A percentile compares a stretch with the other conserved stretches of the same genome.
phyloP scores from a whole-genome alignment of 2,888 invertebrate genomes.

The Phoenoteleia sp. region DNA sequence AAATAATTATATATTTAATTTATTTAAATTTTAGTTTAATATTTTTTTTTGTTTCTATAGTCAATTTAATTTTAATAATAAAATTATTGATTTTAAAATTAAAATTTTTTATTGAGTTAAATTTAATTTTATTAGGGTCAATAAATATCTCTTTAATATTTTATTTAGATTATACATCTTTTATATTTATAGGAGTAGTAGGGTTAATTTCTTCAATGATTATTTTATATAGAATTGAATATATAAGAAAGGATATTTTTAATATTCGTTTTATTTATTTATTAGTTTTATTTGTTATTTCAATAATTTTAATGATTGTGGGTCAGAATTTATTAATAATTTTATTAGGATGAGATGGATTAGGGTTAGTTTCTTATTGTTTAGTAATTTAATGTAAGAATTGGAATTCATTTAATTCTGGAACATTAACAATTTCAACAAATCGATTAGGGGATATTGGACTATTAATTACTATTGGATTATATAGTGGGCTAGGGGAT shows the following conservation, averaged over 20 bases:
- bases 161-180: slow-evolving; percentile 90
- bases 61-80: slow-evolving; percentile 84
- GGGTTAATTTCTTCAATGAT: slow-evolving; percentile 88
- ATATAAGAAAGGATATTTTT: slow-evolving; percentile 87
- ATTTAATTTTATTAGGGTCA: slow-evolving; percentile 88
- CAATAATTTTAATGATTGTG: slow-evolving; percentile 91
- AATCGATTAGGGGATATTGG: slow-evolving; percentile 88
- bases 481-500: slow-evolving; percentile 48
- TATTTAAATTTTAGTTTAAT: slow-evolving; percentile 85
- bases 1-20: slow-evolving; percentile 87
- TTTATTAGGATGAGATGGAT: slow-evolving; percentile 92
- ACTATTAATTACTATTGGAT: slow-evolving; percentile 66
- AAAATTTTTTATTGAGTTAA: slow-evolving; percentile 88
- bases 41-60: slow-evolving; percentile 80
- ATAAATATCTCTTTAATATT: slow-evolving; percentile 87
- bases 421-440: slow-evolving; percentile 91
- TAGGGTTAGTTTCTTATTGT: slow-evolving; percentile 92
- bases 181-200: slow-evolving; percentile 90
- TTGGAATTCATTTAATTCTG: slow-evolving; percentile 90
- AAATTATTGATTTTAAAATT: slow-evolving; percentile 83
- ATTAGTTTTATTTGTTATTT: slow-evolving; percentile 90
- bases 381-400: slow-evolving; percentile 92
- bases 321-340: slow-evolving; percentile 91
- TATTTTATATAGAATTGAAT: slow-evolving; percentile 85
- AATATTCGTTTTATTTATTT: slow-evolving; percentile 89